Base-by-base conservation (phyloP, 92 coral and sea anemone genomes). In the Porites evermanni region DNA sequence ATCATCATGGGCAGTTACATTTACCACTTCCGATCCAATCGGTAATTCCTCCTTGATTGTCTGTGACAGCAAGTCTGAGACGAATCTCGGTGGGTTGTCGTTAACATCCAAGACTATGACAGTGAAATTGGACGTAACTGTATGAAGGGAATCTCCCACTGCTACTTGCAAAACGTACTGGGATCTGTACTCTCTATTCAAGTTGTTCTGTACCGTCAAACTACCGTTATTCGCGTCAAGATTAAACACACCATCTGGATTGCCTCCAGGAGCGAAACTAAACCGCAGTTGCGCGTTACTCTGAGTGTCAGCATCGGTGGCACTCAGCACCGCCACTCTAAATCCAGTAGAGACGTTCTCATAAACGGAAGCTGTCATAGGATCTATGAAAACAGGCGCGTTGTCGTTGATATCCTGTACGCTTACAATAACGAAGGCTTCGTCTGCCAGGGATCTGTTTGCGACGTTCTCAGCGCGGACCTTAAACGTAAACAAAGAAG, bases 361-460 rank as follows among this genome's bases (percentile, higher is more conserved):
- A n/a, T 82, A 82, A 38, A 97, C 84, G 18, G 87, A 90, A 61
- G 87, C 95, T 52, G 88, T 75, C 78, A 79, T 58, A 50, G 91
- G 87, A 50, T 77, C 85, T 60, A 86, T 92, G 17, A 97, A 93
- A 50, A 92, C 86, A 2, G 99, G 99, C 23, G 91, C 76, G 71
- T 95, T 94, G 78, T 97, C 99, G 67, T 97, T 95, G 47, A 88
- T 76, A 86, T 97, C 99, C 54, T 88, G 85, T 7, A 97, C 94
- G 38, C 76, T 87, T 4, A 97, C 91, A 23, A 77, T 52, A 77
- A 97, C 96, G 29, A 81, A 78, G n/a, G 91, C 96, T 64, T 88
- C 93, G 65, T 90, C 92, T 18, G 90, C 78, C 80, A 92, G 74
- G 78, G 98, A 85, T 84, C 84, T 88, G 71, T 95, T 86, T 23